Percentiles rank a stretch among this genome's conserved stretches.
Evolutionary conservation across 2,113 vertebrate species (phyloP).

Genomic region (Rattus norvegicus): DNA sequence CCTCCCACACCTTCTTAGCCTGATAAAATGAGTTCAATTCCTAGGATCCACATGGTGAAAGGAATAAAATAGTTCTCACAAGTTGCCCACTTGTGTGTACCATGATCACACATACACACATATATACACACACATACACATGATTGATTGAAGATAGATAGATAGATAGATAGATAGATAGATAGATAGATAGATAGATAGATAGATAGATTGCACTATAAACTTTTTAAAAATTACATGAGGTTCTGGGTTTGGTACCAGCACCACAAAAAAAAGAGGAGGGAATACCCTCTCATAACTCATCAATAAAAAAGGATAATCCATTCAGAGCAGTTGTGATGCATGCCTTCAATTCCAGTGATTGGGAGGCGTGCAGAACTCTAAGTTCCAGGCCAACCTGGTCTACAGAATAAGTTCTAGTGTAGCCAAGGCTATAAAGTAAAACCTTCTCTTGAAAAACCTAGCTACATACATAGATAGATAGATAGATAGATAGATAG

Average conservation of each 20-base stretch:
- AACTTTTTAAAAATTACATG: neutral
- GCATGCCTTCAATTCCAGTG: neutral
- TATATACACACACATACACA: neutral
- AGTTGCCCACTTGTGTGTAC: neutral
- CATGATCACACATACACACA: neutral
- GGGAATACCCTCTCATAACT: neutral
- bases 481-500: neutral
- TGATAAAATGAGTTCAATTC: neutral
- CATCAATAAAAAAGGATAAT: conserved; percentile 13
- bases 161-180: too few relatives aligned
- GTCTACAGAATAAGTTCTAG: neutral
- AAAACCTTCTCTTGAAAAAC: neutral
- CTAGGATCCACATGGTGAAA: neutral
- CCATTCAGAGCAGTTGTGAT: neutral
- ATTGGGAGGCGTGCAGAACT: neutral
- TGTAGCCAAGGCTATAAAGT: neutral
- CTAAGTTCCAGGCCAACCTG: neutral
- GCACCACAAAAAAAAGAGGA: neutral
- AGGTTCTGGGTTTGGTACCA: neutral
- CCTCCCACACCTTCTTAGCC: neutral
- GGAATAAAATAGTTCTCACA: neutral
- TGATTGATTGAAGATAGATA: neutral
- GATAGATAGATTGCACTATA: too few relatives aligned
- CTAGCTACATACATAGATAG: neutral
- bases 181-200: too few relatives aligned